These are phyloP conservation scores for Chiridota heheva DNA, from an alignment of 35 echinoderm and acorn worm genomes.

Conservation along the genomic window DNA sequence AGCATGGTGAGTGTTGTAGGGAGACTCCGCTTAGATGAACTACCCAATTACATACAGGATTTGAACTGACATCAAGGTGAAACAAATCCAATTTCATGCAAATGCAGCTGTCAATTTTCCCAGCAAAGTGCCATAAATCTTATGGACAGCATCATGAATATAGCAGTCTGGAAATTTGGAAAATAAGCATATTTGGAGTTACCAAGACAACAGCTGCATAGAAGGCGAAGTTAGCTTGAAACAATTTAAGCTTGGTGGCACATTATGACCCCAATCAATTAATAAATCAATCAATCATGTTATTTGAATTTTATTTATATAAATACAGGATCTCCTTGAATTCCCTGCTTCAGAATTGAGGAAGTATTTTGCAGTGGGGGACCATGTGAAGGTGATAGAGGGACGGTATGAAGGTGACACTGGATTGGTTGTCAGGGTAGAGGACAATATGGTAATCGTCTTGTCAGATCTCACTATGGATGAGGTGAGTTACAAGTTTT, in stretches of 20 bases:
- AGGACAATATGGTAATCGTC: slow-evolving; percentile 88
- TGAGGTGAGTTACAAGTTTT: slow-evolving; percentile 72
- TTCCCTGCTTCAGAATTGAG: slow-evolving; percentile 81
- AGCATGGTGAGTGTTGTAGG: too few relatives aligned
- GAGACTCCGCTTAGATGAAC: too few relatives aligned
- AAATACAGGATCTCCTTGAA: slow-evolving; percentile 71
- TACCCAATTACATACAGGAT: too few relatives aligned
- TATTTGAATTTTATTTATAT: not conserved
- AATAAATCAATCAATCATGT: not conserved
- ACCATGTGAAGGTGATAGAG: slow-evolving; percentile 93
- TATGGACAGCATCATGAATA: too few relatives aligned
- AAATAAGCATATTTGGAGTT: too few relatives aligned
- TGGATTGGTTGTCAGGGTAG: slow-evolving; percentile 86
- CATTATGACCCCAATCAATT: not conserved
- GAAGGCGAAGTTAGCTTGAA: not conserved
- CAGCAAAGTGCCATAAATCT: too few relatives aligned
- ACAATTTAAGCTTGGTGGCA: not conserved
- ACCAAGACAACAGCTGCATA: not conserved
- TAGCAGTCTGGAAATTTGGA: too few relatives aligned
- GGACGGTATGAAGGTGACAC: slow-evolving; percentile 95
- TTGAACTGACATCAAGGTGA: too few relatives aligned
- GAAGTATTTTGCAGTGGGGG: slow-evolving; percentile 92
- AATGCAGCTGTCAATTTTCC: too few relatives aligned
- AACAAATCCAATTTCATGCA: too few relatives aligned
- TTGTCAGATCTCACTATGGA: slow-evolving; percentile 97